Conservation (phyloP, 2,113 vertebrate species). For the Varanus salvator region DNA sequence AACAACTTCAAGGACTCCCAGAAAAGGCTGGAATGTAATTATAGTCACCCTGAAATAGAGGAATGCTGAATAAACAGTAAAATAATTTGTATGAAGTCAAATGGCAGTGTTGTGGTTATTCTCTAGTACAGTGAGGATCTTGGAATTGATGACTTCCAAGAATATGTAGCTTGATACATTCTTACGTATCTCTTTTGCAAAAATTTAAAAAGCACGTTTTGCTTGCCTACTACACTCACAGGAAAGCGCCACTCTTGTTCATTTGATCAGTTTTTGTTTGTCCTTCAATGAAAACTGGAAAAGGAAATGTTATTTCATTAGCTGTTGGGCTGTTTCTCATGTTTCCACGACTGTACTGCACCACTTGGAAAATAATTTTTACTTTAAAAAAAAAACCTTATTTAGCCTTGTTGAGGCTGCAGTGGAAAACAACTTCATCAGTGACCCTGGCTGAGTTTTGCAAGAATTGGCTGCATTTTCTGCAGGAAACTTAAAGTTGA, state of each 20-base stretch:
- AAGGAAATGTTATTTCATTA: neutral
- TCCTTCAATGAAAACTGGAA: neutral
- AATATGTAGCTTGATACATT: neutral
- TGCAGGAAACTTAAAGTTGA: neutral
- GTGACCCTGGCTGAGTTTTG: neutral
- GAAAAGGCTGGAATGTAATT: neutral
- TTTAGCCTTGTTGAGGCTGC: neutral
- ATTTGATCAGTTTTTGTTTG: fast-evolving
- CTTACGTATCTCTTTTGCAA: neutral
- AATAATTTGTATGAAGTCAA: neutral
- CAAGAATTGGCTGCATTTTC: fast-evolving
- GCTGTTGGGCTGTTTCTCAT: neutral
- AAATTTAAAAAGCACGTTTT: neutral
- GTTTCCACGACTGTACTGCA: neutral
- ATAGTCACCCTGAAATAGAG: neutral
- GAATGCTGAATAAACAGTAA: neutral
- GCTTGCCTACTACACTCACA: neutral
- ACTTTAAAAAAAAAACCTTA: no score
- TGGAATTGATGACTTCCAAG: neutral
- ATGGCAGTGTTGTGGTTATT: neutral
- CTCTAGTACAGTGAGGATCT: neutral
- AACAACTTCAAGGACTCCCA: neutral
- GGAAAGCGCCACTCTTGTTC: neutral
- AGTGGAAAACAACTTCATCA: neutral
- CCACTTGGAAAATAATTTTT: neutral